Base-by-base conservation (phyloP, 2,797 vertebrate genomes). In the Ispidina lecontei region DNA sequence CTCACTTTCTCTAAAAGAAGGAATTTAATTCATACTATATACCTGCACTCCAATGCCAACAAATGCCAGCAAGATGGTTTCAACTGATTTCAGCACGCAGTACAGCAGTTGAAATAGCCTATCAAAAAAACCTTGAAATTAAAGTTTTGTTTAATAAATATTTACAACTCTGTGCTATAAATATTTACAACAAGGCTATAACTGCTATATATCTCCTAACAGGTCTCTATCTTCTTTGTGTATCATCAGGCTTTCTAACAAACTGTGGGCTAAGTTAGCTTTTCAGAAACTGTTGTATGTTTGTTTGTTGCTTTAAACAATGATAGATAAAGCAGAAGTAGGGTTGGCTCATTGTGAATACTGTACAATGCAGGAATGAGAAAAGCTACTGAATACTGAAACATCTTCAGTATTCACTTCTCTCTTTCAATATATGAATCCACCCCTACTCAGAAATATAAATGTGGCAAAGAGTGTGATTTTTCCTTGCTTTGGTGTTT, bases 191-290 rank as follows among this genome's bases (percentile, higher is more conserved):
- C 9, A 64, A 39, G 16, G 2, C 5, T 71, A 1, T 58, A 71
- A 54, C 12, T 60, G 6, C 11, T 83, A 8, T 44, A 9, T 39
- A 29, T 41, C 10, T 81, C 26, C 25, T 43, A 35, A 56, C 7
- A 78, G 29, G 25, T 6, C 21, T 31, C 1, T n/a, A 29, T 26
- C 9, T 74, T 17, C 10, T 62, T 41, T 75, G 7, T 2, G 0
- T 12, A 23, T 46, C 4, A 2, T 22, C 15, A n/a, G 23, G 26
- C 4, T 80, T 83, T 74, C 12, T 37, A 63, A 8, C 7, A 76
- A 59, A 54, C 5, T 15, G 10, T 31, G 28, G 12, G 16, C 7
- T 47, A 85, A 68, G 5, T 43, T 22, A 28, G 29, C 9, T n/a
- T 55, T 87, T 79, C 43, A 84, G 56, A 89, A 78, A 84, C 19